Evolutionary conservation across 2,888 invertebrate genomes (phyloP), one percentile per base, ranked within the genome.

Genomic region (Drosophila heteroneura): DNA sequence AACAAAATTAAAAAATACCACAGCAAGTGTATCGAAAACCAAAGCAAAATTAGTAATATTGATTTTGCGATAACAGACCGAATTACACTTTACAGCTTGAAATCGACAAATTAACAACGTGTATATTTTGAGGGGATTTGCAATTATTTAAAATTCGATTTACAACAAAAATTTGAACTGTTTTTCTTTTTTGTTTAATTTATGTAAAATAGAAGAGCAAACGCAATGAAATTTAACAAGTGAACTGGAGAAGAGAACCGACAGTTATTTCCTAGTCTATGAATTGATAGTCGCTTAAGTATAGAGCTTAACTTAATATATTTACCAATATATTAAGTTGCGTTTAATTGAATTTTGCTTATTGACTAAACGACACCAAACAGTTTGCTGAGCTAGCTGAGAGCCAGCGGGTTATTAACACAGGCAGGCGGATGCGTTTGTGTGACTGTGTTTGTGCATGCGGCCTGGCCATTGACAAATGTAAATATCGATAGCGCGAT

Each of bases 41-140:
- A 77, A 79, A 82, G 88, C 82, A 82, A 85, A 85, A 90, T 90
- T 82, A 90, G 73, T 82, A 76, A 72, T 90, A 85, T 85, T 85
- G 85, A 85, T 85, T 85, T 88, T 85, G 70, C 86, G 72, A 70
- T 73, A 59, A 16, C 59, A 39, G 33, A 35, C 22, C 32, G 26
- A 53, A 62, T 26, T 58, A 9, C 39, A 70, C 44, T n/a, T 32
- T 32, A 63, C 82, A 78, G 75, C 71, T 54, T 49, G 7, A 53
- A 52, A 51, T 47, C 32, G 7, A 5, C 19, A 16, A 4, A 3
- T 1, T 1, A 49, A 14, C 2, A 49, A 12, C 3, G 22, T 33
- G 12, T 2, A 26, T 9, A 26, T 47, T 16, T 47, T 26, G 9
- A 0, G 16, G 16, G 22, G 14, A 16, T 47, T 47, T 26, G 9